Percentiles rank a stretch among this genome's conserved stretches.
These are phyloP conservation scores for Sarcophaga bullata DNA, from an alignment of 1,140 invertebrate genomes.

Conservation along the genomic window DNA sequence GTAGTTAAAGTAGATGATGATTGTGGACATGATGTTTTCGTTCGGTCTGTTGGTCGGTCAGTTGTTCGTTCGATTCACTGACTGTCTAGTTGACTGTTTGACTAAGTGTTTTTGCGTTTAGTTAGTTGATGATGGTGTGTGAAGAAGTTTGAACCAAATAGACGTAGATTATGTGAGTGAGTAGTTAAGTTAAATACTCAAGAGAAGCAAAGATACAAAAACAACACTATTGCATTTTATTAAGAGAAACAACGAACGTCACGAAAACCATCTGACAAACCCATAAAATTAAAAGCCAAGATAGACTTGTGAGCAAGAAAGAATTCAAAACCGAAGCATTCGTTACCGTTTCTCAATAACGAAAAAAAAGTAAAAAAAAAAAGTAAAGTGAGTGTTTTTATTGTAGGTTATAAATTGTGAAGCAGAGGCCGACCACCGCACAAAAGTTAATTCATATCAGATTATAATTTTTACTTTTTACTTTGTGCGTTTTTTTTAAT, in stretches of 20 bases:
- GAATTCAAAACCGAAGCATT: background rate
- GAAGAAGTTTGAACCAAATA: background rate
- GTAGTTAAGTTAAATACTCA: background rate
- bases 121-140: background rate
- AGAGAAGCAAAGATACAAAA: background rate
- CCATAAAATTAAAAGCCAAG: background rate
- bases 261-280: background rate
- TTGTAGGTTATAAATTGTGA: background rate
- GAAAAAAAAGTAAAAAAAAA: background rate
- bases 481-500: slow-evolving; percentile 12
- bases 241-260: background rate
- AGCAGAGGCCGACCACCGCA: background rate
- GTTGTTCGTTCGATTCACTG: slow-evolving; percentile 17
- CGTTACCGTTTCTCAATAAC: background rate
- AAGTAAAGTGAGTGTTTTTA: background rate
- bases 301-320: slow-evolving; percentile 1
- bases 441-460: background rate
- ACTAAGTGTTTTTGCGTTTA: background rate
- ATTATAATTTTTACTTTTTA: background rate
- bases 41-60: background rate
- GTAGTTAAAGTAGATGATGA: slow-evolving; percentile 33
- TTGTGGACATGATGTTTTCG: slow-evolving; percentile 33
- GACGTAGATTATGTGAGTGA: background rate
- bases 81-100: background rate
- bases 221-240: slow-evolving; percentile 11